Evolutionary conservation across 2,888 invertebrate genomes (phyloP).

Genomic region (Aplocera efformata): DNA sequence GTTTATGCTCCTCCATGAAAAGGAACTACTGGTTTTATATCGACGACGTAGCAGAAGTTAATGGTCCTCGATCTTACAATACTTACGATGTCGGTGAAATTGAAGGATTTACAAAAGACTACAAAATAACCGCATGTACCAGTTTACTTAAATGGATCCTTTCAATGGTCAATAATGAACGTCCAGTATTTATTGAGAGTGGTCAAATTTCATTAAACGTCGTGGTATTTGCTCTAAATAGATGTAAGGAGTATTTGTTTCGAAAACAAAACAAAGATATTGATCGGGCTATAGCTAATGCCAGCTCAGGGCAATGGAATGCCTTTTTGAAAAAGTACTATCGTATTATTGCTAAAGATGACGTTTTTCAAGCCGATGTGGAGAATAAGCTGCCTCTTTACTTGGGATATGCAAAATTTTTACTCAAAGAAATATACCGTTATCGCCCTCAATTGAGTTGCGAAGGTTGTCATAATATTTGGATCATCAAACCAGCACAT

Average conservation of each 20-base stretch:
- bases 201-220: constrained; percentile 79
- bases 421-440: constrained; percentile 80
- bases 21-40: constrained; percentile 83
- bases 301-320: constrained; percentile 83
- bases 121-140: constrained; percentile 88
- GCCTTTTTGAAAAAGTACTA: constrained; percentile 84
- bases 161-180: constrained; percentile 58
- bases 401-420: constrained; percentile 69
- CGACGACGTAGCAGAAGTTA: constrained; percentile 81
- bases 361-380: constrained; percentile 66
- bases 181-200: constrained; percentile 64
- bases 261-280: constrained; percentile 83
- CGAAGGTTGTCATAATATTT: constrained; percentile 91
- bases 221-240: constrained; percentile 85
- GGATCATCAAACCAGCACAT: constrained; percentile 94
- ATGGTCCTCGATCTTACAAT: constrained; percentile 87
- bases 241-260: constrained; percentile 84
- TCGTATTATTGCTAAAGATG: constrained; percentile 80
- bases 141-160: constrained; percentile 84
- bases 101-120: constrained; percentile 85
- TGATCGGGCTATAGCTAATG: constrained; percentile 63
- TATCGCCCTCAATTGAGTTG: constrained; percentile 83
- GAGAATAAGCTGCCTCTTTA: constrained; percentile 56
- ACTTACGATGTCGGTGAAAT: constrained; percentile 79
- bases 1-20: constrained; percentile 77